Evolutionary conservation across 1,140 invertebrate species (phyloP).

Genomic region (Lepidurus couesii): DNA sequence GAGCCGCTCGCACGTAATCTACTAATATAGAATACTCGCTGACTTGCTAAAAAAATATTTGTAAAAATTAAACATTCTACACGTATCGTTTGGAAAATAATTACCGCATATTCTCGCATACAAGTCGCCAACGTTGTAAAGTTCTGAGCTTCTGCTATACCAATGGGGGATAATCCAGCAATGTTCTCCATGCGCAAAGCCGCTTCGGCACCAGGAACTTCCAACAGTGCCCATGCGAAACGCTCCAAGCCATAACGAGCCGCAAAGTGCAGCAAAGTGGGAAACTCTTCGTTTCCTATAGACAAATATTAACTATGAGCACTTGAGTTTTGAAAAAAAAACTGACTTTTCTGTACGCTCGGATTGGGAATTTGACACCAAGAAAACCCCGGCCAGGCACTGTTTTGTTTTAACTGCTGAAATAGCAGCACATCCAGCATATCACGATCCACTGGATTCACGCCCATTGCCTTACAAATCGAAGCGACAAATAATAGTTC

Average conservation of each 20-base stretch:
- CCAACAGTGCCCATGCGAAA: slow-evolving; percentile 70
- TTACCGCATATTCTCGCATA: slow-evolving; percentile 68
- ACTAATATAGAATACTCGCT: background rate
- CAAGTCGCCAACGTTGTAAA: slow-evolving; percentile 63
- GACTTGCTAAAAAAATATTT: background rate
- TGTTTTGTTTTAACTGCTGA: slow-evolving; percentile 72
- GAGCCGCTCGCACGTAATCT: slow-evolving; percentile 10
- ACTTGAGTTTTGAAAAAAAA: background rate
- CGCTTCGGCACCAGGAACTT: slow-evolving; percentile 71
- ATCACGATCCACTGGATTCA: slow-evolving; percentile 65
- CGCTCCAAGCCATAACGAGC: slow-evolving; percentile 76
- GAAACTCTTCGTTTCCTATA: slow-evolving; percentile 69
- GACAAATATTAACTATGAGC: background rate
- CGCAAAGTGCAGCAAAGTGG: slow-evolving; percentile 80
- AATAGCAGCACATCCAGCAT: slow-evolving; percentile 73
- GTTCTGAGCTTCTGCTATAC: slow-evolving; percentile 66
- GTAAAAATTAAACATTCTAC: background rate
- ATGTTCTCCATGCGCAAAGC: slow-evolving; percentile 71
- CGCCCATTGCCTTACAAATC: slow-evolving; percentile 62
- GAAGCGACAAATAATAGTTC: slow-evolving; percentile 23
- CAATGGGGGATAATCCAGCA: slow-evolving; percentile 69
- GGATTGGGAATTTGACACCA: slow-evolving; percentile 47
- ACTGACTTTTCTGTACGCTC: slow-evolving; percentile 20
- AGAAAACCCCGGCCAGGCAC: slow-evolving; percentile 68
- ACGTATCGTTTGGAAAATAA: slow-evolving; percentile 13